Evolutionary conservation across 2,113 vertebrate genomes (phyloP).

Genomic region (Trachemys scripta): DNA sequence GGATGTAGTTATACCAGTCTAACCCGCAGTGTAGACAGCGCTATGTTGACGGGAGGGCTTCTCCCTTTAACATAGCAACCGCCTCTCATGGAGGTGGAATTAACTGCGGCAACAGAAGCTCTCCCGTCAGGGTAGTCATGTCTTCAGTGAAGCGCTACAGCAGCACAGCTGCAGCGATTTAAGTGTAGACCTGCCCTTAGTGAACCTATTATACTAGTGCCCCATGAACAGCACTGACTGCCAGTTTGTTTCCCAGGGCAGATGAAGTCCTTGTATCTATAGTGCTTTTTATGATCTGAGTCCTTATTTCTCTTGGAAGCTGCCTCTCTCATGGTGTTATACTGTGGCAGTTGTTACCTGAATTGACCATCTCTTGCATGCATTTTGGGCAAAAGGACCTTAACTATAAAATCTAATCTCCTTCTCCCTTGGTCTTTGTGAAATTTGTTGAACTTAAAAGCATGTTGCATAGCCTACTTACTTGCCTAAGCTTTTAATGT

Average conservation of each 20-base stretch:
- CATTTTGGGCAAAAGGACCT: neutral
- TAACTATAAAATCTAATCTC: neutral
- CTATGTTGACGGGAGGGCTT: neutral
- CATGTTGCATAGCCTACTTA: conserved; percentile 64
- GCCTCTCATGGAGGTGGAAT: neutral
- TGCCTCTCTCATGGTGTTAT: neutral
- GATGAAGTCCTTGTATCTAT: neutral
- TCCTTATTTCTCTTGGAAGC: neutral
- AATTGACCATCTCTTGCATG: neutral
- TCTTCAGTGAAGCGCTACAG: neutral
- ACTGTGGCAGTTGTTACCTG: fast-evolving
- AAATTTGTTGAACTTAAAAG: conserved; percentile 61
- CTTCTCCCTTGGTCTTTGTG: conserved; percentile 19
- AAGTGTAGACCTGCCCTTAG: neutral
- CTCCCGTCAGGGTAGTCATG: neutral
- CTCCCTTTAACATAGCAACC: neutral
- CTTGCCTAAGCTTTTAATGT: conserved; percentile 10
- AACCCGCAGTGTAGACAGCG: neutral
- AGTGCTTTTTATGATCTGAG: neutral
- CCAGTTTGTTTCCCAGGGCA: fast-evolving
- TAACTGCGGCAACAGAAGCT: neutral
- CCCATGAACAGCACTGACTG: neutral
- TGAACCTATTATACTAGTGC: fast-evolving
- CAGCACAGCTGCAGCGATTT: neutral
- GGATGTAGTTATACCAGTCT: neutral